Evolutionary conservation across 2,888 invertebrate species (phyloP), one percentile per base, ranked within the genome.

Genomic region (Drosophila dives): DNA sequence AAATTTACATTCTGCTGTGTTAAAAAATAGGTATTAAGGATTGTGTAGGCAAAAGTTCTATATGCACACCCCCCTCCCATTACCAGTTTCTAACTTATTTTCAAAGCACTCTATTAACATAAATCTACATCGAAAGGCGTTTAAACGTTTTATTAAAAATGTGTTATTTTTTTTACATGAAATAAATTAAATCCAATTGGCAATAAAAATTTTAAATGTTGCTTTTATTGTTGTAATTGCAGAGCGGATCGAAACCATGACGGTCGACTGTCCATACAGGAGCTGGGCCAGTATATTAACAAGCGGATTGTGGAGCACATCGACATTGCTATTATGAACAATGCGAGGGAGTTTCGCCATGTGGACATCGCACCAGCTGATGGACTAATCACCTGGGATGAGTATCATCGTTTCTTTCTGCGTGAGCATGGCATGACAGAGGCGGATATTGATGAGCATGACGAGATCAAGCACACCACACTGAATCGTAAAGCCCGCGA

Each of bases 401-500:
- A 97, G 90, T 97, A 97, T 89, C 96, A 96, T 91, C 93, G 94
- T 0, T 95, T 95, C 91, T 97, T 97, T 90, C 91, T 97, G 56
- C 94, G 95, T 69, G 95, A 95, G 38, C 95, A 96, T 75, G 96
- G 96, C 26, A 94, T 96, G 71, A 94, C 95, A 32, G 94, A 95
- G 68, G 94, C 94, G 45, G 95, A 95, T 77, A 95, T 96, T 3
- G 92, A 94, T 63, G 94, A 95, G 60, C 96, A 96, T 83, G 94
- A 95, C 76, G 94, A 94, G 87, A 95, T 94, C 75, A 94, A 94
- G 72, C 96, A 96, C 89, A 94, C 94, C 51, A 94, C 95, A 2
- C 91, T 96, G 68, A 94, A 95, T 77, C 93, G 95, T 45, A 93
- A 94, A 58, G 92, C 95, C 56, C 95, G 95, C 92, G 97, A 97